A percentile compares a stretch with the other conserved stretches of the same genome.
phyloP scores from a whole-genome alignment of 2,888 invertebrate genomes.

The Oscheius sp. region DNA sequence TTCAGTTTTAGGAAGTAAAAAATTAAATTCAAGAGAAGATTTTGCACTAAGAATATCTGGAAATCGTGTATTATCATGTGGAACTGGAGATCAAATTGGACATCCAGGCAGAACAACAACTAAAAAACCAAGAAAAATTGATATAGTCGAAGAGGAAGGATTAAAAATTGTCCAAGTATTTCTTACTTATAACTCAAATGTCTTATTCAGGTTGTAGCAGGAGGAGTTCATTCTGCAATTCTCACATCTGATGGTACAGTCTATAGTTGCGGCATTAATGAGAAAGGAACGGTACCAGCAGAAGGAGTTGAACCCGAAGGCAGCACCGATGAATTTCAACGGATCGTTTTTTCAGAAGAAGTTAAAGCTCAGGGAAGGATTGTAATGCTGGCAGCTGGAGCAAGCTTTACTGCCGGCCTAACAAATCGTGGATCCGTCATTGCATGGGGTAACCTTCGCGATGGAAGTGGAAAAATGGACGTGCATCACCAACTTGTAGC shows the following conservation, averaged over 20 bases:
- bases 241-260: slow-evolving; percentile 83
- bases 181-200: neutral
- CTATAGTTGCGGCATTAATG: slow-evolving; percentile 92
- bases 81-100: slow-evolving; percentile 65
- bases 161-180: slow-evolving; percentile 55
- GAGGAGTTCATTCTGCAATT: slow-evolving; percentile 94
- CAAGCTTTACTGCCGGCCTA: slow-evolving; percentile 89
- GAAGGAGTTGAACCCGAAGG: slow-evolving; percentile 78
- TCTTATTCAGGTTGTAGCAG: slow-evolving; percentile 76
- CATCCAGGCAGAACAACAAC: slow-evolving; percentile 66
- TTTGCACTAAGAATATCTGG: too few species aligned
- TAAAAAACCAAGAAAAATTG: slow-evolving; percentile 66
- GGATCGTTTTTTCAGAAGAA: slow-evolving; percentile 76
- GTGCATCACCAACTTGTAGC: slow-evolving; percentile 60
- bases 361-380: slow-evolving; percentile 70
- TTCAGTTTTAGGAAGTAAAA: too few species aligned
- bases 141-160: slow-evolving; percentile 58
- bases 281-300: slow-evolving; percentile 77
- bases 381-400: slow-evolving; percentile 85
- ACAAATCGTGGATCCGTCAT: slow-evolving; percentile 86
- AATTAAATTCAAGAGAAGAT: too few species aligned
- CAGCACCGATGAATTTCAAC: slow-evolving; percentile 78
- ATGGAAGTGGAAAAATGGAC: slow-evolving; percentile 63
- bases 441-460: slow-evolving; percentile 91
- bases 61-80: slow-evolving; percentile 63